Evolutionary conservation across 2,888 invertebrate genomes (phyloP), one percentile per base, ranked within the genome.

Genomic region (Luperina testacea): DNA sequence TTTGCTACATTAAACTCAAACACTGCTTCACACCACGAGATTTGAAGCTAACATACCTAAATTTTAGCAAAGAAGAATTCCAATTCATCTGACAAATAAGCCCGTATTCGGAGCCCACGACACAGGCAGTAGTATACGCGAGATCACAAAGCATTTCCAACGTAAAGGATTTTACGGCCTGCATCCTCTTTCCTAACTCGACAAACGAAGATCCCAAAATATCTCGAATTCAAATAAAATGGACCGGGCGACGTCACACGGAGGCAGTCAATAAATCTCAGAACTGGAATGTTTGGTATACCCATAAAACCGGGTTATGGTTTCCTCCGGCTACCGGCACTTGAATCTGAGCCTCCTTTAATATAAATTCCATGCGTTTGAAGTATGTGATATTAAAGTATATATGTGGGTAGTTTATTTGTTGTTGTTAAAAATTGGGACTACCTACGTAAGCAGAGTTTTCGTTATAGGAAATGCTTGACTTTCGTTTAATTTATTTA

Each of bases 271-370:
- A 91, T 92, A 92, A 92, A 92, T 90, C 88, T 90, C 71, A 78
- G 53, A 76, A 74, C 45, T 67, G 83, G 89, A 90, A 90, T 90
- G 89, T 89, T 90, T 89, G 92, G 88, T 89, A 86, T 87, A 78
- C 87, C 89, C 87, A 90, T 92, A 90, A 91, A 92, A 89, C 88
- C 89, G 85, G 88, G 84, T 89, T 87, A 90, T 90, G 89, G 88
- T 88, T 88, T 86, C 89, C 80, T 77, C 45, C 70, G 45, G 57
- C 71, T 42, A 48, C 45, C 53, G 59, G 63, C n/a, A 63, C 59
- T 75, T 59, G 70, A 87, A 63, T 67, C 64, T 57, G 63, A 76
- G 27, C 27, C 13, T 69, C 45, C 15, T 76, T 48, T 78, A 78
- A 79, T 79, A 80, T 78, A 82, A 86, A 86, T 85, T 85, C 86